These are phyloP conservation scores for Enteromius unitaeniatus DNA, from an alignment of 2,797 vertebrate species.

Conservation along the genomic window DNA sequence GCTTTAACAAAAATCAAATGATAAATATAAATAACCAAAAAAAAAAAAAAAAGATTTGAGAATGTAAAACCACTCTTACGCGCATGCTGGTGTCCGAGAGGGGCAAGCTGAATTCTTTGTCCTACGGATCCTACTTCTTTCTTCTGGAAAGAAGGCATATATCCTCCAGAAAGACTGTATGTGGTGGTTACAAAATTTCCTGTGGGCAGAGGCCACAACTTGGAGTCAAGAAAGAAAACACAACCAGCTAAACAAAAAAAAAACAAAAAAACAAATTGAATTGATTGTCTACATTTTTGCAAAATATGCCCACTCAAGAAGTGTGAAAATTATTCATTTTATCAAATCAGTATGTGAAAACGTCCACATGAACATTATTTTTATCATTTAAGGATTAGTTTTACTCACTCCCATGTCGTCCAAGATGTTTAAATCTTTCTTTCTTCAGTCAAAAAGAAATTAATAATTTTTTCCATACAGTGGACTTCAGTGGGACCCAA, in stretches of 20 bases:
- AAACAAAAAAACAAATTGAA: neutral
- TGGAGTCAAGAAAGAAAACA: slow-evolving; percentile 64
- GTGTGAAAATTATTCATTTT: neutral
- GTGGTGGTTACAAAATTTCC: slow-evolving; percentile 81
- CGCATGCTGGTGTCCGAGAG: slow-evolving; percentile 78
- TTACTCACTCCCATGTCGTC: too few relatives aligned
- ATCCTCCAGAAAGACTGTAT: slow-evolving; percentile 79
- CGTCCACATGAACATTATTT: neutral
- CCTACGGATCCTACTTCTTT: slow-evolving; percentile 93
- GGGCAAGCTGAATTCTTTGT: slow-evolving; percentile 91
- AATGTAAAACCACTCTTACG: slow-evolving; percentile 77
- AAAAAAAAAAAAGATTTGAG: neutral
- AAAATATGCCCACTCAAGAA: neutral
- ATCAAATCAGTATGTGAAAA: neutral
- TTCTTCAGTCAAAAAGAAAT: too few relatives aligned
- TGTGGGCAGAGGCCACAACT: slow-evolving; percentile 56
- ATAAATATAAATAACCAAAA: neutral
- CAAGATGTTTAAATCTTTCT: too few relatives aligned
- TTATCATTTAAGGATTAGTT: too few relatives aligned
- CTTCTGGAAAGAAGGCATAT: slow-evolving; percentile 90
- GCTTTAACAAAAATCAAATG: too few relatives aligned
- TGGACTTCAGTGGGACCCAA: too few relatives aligned
- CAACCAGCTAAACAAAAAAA: slow-evolving; percentile 4
- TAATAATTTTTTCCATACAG: too few relatives aligned
- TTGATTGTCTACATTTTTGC: neutral